phyloP scores from a whole-genome alignment of 2,113 vertebrate species.

The Podarcis cretensis region DNA sequence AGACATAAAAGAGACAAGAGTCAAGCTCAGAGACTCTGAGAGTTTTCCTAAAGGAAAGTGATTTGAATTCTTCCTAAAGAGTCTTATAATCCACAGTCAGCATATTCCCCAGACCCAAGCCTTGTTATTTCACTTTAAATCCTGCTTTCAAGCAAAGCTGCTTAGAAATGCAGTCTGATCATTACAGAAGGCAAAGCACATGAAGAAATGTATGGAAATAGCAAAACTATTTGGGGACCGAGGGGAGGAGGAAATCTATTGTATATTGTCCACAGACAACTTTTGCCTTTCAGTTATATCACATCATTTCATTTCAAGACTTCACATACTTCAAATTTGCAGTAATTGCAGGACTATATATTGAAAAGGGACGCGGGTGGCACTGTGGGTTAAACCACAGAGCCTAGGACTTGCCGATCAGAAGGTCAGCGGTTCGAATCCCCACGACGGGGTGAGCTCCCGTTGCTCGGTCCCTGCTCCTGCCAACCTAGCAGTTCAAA shows the following conservation, averaged over 20 bases:
- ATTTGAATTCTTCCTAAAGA: background rate
- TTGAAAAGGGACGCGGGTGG: no score
- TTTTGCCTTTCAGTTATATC: background rate
- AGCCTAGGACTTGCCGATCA: no score
- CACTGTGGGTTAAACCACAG: no score
- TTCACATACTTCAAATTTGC: background rate
- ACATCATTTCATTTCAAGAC: background rate
- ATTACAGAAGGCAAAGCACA: background rate
- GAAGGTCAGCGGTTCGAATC: no score
- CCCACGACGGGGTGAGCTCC: no score
- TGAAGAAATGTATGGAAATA: background rate
- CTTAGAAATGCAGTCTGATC: background rate
- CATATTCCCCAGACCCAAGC: background rate
- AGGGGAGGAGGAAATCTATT: background rate
- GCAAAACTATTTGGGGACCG: background rate
- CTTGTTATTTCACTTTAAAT: background rate
- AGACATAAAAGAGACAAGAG: constrained; percentile 11
- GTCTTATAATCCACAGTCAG: background rate
- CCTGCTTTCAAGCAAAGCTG: background rate
- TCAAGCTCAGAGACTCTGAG: background rate
- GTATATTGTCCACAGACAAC: background rate
- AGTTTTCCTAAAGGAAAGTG: background rate
- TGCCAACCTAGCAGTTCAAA: no score
- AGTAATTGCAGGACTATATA: background rate
- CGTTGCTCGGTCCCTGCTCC: no score